Conservation (phyloP, 2,888 invertebrate species). For the Apodemia hepburni region DNA sequence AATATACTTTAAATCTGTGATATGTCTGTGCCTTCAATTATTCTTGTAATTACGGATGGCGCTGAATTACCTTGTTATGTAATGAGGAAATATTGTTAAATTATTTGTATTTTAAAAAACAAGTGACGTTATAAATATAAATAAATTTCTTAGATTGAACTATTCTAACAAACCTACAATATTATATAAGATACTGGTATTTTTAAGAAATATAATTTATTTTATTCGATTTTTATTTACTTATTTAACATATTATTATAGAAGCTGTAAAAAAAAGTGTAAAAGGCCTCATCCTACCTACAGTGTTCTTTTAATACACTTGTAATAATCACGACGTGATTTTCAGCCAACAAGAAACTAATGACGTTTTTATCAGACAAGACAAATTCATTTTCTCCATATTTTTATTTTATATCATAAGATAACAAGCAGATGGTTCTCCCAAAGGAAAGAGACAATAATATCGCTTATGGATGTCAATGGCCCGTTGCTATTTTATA, state of each 20-base stretch:
- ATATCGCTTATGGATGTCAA: too few relatives aligned
- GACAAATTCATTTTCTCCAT: too few relatives aligned
- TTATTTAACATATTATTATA: neutral
- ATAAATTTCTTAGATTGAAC: neutral
- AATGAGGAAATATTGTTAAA: neutral
- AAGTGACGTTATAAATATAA: neutral
- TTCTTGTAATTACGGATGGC: conserved; percentile 59
- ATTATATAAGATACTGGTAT: neutral
- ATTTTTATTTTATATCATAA: too few relatives aligned
- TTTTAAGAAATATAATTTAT: conserved; percentile 16
- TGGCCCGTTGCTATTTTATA: too few relatives aligned
- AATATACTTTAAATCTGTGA: conserved; percentile 71
- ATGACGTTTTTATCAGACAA: too few relatives aligned
- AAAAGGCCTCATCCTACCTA: too few relatives aligned
- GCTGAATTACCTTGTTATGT: conserved; percentile 39
- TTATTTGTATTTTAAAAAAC: neutral
- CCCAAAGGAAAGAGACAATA: too few relatives aligned
- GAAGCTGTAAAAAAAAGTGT: neutral
- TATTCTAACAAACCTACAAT: neutral
- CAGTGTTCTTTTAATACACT: too few relatives aligned
- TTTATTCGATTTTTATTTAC: conserved; percentile 6
- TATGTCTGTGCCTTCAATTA: conserved; percentile 73
- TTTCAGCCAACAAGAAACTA: too few relatives aligned
- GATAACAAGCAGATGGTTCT: too few relatives aligned
- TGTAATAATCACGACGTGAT: too few relatives aligned